Evolutionary conservation across 2,888 invertebrate species (phyloP).

Genomic region (Argyra leucocephala): DNA sequence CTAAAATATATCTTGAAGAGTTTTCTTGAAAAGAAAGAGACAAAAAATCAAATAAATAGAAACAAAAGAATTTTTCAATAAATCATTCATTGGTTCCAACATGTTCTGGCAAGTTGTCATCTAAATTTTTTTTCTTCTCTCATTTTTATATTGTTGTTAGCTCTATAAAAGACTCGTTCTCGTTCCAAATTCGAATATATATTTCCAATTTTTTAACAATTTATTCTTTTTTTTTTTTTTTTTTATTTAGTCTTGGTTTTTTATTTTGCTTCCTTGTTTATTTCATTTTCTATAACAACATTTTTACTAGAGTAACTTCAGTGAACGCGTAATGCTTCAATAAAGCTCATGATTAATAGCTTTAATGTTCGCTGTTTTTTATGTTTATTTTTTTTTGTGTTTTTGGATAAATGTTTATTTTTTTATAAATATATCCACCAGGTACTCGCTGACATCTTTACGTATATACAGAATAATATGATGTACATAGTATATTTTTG

Average conservation of each 20-base stretch:
- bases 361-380: neutral
- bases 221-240: neutral
- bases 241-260: neutral
- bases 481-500: too few relatives aligned
- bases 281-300: neutral
- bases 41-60: too few relatives aligned
- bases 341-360: slow-evolving; percentile 6
- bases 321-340: neutral
- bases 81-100: neutral
- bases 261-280: neutral
- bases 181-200: neutral
- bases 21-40: too few relatives aligned
- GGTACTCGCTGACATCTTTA: too few relatives aligned
- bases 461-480: too few relatives aligned
- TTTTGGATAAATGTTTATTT: too few relatives aligned
- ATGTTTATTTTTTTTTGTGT: neutral
- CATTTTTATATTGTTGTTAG: too few relatives aligned
- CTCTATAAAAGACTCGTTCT: too few relatives aligned
- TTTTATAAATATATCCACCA: too few relatives aligned
- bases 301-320: neutral
- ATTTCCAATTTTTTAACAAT: neutral
- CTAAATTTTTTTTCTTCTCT: neutral
- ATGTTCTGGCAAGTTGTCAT: slow-evolving; percentile 6
- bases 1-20: too few relatives aligned
- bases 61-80: neutral